Base-by-base conservation (phyloP, 2,113 vertebrate genomes). In the Mustela lutreola region DNA sequence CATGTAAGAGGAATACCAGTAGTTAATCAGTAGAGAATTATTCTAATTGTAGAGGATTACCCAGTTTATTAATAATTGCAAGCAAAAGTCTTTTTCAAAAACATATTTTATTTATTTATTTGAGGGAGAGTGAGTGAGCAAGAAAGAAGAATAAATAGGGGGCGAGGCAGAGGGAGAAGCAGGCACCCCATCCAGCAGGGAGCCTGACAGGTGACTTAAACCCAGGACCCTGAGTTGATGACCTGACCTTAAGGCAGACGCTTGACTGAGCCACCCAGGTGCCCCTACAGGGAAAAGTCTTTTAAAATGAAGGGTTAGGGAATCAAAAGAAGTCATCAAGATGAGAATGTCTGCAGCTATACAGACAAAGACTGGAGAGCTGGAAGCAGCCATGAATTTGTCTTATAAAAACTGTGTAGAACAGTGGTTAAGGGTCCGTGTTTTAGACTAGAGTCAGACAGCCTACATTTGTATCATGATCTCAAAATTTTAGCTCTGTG, bases 261-360 rank as follows among this genome's bases (percentile, higher is more conserved):
- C 33, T 70, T 19, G 16, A 36, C n/a, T n/a, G n/a, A 70, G 67
- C 33, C 67, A 70, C 33, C 33, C 16, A 36, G 33, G 67, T 1
- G 1, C 16, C 7, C n/a, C 67, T 19, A n/a, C n/a, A 86, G 18
- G 16, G 28, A 90, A 85, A 80, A 5, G 3, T 79, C 84, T 85
- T 65, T 97, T 11, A 70, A 94, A 94, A 67, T 4, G n/a, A 96
- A 89, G 19, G 39, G 58, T 60, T 60, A 62, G 10, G 50, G n/a
- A 85, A 76, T 85, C 50, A 19, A 39, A 93, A 86, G 28, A 5
- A 67, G 14, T 65, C 63, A 60, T 76, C 36, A 76, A 50, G 9
- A 73, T 16, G 11, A 65, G 50, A 31, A n/a, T n/a, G 18, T 76
- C 8, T 50, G 19, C 31, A 95, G 60, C 19, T 71, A 5, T 9